Percentiles rank a stretch among this genome's conserved stretches.
Conservation (phyloP, 23 tunicate species). For the Diplosoma virens region DNA sequence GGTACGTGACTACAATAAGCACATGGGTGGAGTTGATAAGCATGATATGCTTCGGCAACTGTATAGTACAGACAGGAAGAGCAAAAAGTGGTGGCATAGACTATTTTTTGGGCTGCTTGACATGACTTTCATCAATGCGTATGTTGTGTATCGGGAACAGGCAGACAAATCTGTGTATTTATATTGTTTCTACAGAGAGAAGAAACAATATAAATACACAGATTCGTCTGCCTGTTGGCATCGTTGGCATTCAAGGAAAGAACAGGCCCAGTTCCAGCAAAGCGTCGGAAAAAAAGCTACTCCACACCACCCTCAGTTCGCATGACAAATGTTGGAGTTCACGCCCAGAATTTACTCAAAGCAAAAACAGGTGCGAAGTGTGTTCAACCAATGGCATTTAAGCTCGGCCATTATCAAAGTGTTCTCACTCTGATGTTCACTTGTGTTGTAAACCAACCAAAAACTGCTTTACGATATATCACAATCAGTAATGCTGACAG, state of each 20-base stretch:
- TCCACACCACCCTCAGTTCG: not conserved
- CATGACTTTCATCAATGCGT: conserved; percentile 3
- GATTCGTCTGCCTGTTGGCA: too few relatives aligned
- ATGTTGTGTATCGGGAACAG: not conserved
- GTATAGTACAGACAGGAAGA: not conserved
- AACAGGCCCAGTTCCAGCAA: not conserved
- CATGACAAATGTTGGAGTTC: not conserved
- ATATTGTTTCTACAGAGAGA: too few relatives aligned
- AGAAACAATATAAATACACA: too few relatives aligned
- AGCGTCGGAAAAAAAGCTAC: not conserved
- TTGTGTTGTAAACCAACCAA: conserved; percentile 6
- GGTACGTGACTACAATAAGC: not conserved
- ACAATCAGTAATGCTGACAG: too few relatives aligned
- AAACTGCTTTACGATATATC: not conserved
- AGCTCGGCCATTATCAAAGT: not conserved
- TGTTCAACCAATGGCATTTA: conserved; percentile 1
- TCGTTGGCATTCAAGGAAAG: too few relatives aligned
- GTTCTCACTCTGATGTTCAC: conserved; percentile 10
- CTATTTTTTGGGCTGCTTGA: conserved; percentile 25
- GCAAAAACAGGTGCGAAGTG: conserved; percentile 12
- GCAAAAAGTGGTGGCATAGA: conserved; percentile 20
- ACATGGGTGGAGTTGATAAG: conserved; percentile 27
- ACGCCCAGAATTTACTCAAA: not conserved
- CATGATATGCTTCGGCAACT: conserved; percentile 12
- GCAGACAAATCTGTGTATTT: too few relatives aligned